Evolutionary conservation across 1,140 invertebrate species (phyloP).

Genomic region (Bombus ignitus): DNA sequence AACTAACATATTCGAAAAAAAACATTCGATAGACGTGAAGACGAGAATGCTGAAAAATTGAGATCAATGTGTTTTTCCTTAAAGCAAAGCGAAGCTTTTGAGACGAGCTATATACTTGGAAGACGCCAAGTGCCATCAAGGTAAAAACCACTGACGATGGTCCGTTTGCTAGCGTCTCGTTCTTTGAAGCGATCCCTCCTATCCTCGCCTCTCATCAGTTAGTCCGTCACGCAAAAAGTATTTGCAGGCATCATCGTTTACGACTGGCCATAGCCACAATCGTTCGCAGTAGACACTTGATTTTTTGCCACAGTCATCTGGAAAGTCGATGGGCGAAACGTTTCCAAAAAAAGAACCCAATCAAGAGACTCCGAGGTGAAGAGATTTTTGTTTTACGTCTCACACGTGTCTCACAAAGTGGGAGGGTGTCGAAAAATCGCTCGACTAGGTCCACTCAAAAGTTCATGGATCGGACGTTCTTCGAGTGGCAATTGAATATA

Average conservation of each 20-base stretch:
- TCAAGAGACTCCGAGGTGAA: not conserved
- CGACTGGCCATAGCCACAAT: not conserved
- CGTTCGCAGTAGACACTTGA: not conserved
- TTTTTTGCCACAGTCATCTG: not conserved
- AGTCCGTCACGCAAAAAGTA: not conserved
- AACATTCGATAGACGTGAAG: not conserved
- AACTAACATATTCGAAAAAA: not conserved
- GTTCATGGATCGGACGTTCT: not conserved
- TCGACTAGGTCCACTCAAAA: not conserved
- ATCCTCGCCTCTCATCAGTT: not conserved
- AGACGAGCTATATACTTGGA: not conserved
- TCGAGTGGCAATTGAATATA: not conserved
- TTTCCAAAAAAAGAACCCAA: not conserved
- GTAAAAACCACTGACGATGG: not conserved
- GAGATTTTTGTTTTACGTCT: not conserved
- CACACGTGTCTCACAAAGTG: not conserved
- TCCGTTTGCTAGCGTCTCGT: not conserved
- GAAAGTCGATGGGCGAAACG: too few species aligned
- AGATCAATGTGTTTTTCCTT: not conserved
- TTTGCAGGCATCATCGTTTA: not conserved
- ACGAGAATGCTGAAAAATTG: too few species aligned
- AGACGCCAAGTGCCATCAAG: not conserved
- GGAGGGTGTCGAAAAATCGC: not conserved
- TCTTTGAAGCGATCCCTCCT: not conserved
- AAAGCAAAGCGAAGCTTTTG: not conserved